Conservation (phyloP, 2,113 vertebrate species). For the human (Homo sapiens) region GRCh38 chr1:107924501-107925000, state of each 20-base stretch:
- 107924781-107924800: background rate
- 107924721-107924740: background rate
- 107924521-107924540: background rate
- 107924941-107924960: background rate
- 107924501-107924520: background rate
- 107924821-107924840: background rate
- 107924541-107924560: background rate
- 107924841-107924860: background rate
- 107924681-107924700: background rate
- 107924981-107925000: background rate
- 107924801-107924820: slow-evolving; percentile 1
- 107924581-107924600: background rate
- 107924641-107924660: background rate
- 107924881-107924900: background rate
- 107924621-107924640: background rate
- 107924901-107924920: background rate
- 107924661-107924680: background rate
- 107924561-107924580: background rate
- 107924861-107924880: background rate
- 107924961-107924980: background rate
- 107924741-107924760: background rate
- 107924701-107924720: background rate
- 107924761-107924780: background rate
- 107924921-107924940: background rate
- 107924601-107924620: background rate